Percentiles rank a stretch among this genome's conserved stretches.
phyloP scores from a whole-genome alignment of 1,140 invertebrate genomes.

The Dolichoris vasculosae region DNA sequence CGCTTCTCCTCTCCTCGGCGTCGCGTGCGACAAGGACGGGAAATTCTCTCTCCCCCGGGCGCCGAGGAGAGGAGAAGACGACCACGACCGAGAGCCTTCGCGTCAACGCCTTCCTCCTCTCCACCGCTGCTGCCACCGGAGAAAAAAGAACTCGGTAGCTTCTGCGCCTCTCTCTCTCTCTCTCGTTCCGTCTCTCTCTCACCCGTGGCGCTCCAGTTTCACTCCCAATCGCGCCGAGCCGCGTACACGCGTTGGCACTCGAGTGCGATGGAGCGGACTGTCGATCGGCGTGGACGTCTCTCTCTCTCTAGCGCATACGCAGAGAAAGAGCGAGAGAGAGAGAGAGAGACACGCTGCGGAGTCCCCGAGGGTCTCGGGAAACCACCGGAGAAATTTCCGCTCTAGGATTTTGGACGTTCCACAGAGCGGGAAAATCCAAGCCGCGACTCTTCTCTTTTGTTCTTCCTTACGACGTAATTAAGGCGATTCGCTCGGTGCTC shows the following conservation, averaged over 20 bases:
- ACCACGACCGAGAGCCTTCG: not conserved
- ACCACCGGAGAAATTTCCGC: not conserved
- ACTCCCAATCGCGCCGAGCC: not conserved
- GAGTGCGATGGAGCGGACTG: not conserved
- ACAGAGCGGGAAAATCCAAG: not conserved
- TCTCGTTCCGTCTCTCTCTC: not conserved
- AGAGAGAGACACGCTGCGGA: not conserved
- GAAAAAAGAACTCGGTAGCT: not conserved
- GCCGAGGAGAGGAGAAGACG: not conserved
- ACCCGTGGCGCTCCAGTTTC: constrained; percentile 1
- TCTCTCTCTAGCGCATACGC: no score
- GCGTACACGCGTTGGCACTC: not conserved
- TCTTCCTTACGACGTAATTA: no score
- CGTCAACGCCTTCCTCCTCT: not conserved
- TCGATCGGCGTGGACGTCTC: not conserved
- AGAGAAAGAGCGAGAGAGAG: constrained; percentile 4
- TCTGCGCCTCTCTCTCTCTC: constrained; percentile 7
- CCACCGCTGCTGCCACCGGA: not conserved
- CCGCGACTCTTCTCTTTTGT: no score
- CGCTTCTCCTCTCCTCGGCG: not conserved
- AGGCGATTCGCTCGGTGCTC: no score
- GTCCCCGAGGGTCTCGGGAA: not conserved
- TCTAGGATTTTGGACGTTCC: not conserved
- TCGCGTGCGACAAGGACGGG: constrained; percentile 2
- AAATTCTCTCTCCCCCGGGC: constrained; percentile 13